Conservation (phyloP, 2,888 invertebrate genomes). For the Rugalucina vietnamica region DNA sequence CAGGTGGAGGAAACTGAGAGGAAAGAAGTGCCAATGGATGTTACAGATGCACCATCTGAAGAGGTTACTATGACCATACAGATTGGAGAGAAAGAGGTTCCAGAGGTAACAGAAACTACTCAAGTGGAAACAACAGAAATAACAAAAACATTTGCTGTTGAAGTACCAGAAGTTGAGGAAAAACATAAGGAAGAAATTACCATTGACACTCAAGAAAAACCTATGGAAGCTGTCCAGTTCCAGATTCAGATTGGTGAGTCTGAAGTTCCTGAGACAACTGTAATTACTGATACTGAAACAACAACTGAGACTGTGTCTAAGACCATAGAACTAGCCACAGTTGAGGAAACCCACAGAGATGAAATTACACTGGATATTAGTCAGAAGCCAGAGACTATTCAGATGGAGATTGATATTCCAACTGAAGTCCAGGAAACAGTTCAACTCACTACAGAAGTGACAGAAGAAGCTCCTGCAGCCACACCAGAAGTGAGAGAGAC, state of each 20-base stretch:
- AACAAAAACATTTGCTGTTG: constrained; percentile 51
- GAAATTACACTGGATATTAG: constrained; percentile 71
- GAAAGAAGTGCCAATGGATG: constrained; percentile 50
- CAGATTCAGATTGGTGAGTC: constrained; percentile 48
- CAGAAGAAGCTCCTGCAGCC: constrained; percentile 62
- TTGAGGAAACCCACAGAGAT: constrained; percentile 64
- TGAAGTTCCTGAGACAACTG: constrained; percentile 49
- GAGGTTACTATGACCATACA: constrained; percentile 52
- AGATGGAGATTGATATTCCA: constrained; percentile 64
- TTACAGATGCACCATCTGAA: constrained; percentile 48
- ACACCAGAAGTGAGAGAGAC: constrained; percentile 51
- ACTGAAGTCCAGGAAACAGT: constrained; percentile 44
- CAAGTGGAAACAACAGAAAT: constrained; percentile 43
- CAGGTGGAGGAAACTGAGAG: constrained; percentile 45
- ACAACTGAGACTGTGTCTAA: constrained; percentile 49
- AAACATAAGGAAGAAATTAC: constrained; percentile 55
- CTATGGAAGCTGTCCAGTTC: constrained; percentile 49
- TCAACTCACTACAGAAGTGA: constrained; percentile 48
- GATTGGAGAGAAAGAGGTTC: constrained; percentile 31
- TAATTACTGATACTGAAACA: constrained; percentile 47
- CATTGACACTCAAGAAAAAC: constrained; percentile 49
- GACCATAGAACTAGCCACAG: constrained; percentile 48
- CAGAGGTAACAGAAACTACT: constrained; percentile 39
- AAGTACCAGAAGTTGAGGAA: constrained; percentile 65
- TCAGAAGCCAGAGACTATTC: constrained; percentile 60